Percentiles rank a stretch among this genome's conserved stretches.
Evolutionary conservation across 2,888 invertebrate species (phyloP).

Genomic region (Drosophila meridiana): DNA sequence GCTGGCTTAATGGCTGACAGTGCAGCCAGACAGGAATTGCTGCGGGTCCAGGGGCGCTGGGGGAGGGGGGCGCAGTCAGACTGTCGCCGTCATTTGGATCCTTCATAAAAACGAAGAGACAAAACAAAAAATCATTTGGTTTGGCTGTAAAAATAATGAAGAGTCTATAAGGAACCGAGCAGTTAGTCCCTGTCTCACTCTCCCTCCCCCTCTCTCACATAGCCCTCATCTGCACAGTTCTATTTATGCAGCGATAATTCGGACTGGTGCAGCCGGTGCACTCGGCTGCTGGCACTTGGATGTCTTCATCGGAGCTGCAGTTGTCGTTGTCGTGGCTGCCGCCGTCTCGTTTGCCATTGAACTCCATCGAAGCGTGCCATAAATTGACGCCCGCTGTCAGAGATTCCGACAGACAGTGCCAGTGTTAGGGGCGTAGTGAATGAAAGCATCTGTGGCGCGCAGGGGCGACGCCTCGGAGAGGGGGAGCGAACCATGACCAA

Average conservation of each 20-base stretch:
- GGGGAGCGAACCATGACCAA: constrained; percentile 21
- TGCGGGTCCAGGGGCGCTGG: neutral
- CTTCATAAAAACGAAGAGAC: constrained; percentile 32
- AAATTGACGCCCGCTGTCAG: constrained; percentile 74
- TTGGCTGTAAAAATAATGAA: constrained; percentile 54
- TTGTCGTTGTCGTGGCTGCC: neutral
- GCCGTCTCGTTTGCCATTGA: constrained; percentile 64
- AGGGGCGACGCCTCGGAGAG: neutral
- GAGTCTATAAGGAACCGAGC: constrained; percentile 21
- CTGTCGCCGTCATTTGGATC: constrained; percentile 35
- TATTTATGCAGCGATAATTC: constrained; percentile 74
- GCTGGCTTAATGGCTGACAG: constrained; percentile 26
- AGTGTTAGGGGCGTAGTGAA: constrained; percentile 12
- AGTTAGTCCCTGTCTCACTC: neutral
- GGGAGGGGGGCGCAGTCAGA: neutral
- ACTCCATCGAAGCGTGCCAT: constrained; percentile 79
- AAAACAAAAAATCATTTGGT: constrained; percentile 6
- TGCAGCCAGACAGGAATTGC: constrained; percentile 8
- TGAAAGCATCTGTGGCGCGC: constrained; percentile 5
- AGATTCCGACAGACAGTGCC: constrained; percentile 46
- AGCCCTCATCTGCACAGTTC: constrained; percentile 39
- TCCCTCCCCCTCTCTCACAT: neutral
- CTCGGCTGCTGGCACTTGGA: constrained; percentile 48
- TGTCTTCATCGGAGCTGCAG: constrained; percentile 59
- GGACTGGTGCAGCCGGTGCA: constrained; percentile 42